Evolutionary conservation across 2,797 vertebrate genomes (phyloP).

Genomic region (Poecilia gillii): DNA sequence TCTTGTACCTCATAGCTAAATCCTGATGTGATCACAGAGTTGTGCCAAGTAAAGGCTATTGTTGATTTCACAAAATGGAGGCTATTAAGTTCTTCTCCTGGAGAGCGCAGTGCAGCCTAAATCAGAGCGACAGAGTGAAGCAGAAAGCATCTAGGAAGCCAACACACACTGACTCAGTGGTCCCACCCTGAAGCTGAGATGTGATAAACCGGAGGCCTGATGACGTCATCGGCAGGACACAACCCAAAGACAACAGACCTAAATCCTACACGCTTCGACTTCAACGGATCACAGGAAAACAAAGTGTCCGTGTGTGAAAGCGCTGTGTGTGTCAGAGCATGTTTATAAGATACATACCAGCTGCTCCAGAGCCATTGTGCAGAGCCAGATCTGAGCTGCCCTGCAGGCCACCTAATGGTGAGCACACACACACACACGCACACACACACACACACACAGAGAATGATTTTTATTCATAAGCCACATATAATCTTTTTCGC

Average conservation of each 20-base stretch:
- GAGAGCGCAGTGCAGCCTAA: neutral
- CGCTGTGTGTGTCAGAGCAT: neutral
- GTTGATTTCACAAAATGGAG: neutral
- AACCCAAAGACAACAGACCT: neutral
- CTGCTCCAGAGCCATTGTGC: slow-evolving; percentile 69
- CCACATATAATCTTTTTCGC: fast-evolving
- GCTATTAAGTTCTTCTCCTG: neutral
- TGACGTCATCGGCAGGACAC: neutral
- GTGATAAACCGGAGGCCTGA: neutral
- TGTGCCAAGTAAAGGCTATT: neutral
- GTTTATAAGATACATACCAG: slow-evolving; percentile 54
- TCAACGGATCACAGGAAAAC: neutral
- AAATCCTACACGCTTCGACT: neutral
- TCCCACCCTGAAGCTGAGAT: neutral
- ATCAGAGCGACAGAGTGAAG: neutral
- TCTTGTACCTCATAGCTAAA: neutral
- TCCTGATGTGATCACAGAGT: neutral
- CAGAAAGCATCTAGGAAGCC: neutral
- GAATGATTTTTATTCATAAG: fast-evolving
- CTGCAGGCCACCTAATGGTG: slow-evolving; percentile 58
- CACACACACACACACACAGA: slow-evolving; percentile 7
- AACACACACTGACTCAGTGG: neutral
- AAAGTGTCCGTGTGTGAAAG: neutral
- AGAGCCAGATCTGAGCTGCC: slow-evolving; percentile 53
- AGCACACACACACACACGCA: slow-evolving; percentile 14